A percentile compares a stretch with the other conserved stretches of the same genome.
phyloP scores from a whole-genome alignment of 1,140 invertebrate genomes.

The Streblospio benedicti region DNA sequence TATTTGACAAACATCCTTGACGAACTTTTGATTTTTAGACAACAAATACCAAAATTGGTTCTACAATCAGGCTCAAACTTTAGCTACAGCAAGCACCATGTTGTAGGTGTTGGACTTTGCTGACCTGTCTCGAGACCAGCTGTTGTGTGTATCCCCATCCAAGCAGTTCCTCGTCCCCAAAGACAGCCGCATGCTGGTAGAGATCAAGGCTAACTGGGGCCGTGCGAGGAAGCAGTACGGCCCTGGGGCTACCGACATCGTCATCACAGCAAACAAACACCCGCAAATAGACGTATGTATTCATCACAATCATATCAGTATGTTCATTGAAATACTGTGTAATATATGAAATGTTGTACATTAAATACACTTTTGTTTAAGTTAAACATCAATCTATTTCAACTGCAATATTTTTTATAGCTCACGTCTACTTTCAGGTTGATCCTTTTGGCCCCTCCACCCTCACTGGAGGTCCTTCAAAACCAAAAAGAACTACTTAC shows the following conservation, averaged over 20 bases:
- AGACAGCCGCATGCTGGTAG: constrained; percentile 24
- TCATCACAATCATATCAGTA: neutral
- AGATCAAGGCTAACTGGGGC: constrained; percentile 44
- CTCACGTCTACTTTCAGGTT: constrained; percentile 22
- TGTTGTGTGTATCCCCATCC: constrained; percentile 37
- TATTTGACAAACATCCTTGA: too few species aligned
- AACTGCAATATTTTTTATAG: neutral
- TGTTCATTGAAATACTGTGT: neutral
- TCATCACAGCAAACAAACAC: constrained; percentile 25
- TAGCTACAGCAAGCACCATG: too few species aligned
- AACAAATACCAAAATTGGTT: too few species aligned
- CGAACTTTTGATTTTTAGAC: too few species aligned
- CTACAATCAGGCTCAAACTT: too few species aligned
- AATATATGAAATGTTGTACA: neutral
- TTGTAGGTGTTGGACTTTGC: constrained; percentile 34
- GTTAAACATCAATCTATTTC: neutral
- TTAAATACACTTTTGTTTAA: neutral
- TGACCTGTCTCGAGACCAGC: constrained; percentile 35
- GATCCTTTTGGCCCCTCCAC: constrained; percentile 34
- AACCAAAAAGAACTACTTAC: neutral
- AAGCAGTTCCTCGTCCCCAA: constrained; percentile 30
- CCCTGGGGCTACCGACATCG: constrained; percentile 35
- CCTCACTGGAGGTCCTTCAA: constrained; percentile 19
- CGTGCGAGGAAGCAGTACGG: constrained; percentile 41
- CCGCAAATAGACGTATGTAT: constrained; percentile 34